These are phyloP conservation scores for Sebastes vulpes DNA, from an alignment of 2,797 vertebrate species.

Conservation along the genomic window DNA sequence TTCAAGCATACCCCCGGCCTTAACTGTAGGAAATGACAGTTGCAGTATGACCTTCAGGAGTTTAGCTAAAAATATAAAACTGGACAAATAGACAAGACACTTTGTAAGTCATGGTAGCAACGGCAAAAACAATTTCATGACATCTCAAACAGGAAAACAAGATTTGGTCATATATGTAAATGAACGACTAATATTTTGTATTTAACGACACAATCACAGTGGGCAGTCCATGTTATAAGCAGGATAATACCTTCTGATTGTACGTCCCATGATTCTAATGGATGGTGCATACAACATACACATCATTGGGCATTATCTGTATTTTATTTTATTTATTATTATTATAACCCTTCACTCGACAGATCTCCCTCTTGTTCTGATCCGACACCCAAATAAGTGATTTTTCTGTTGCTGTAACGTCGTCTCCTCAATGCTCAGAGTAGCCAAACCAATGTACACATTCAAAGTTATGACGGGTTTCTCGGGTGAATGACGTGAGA, in stretches of 20 bases:
- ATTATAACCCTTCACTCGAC: background rate
- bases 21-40: background rate
- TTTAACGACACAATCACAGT: background rate
- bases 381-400: background rate
- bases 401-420: background rate
- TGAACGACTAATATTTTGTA: background rate
- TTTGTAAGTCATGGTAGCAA: no score
- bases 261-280: background rate
- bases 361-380: background rate
- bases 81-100: background rate
- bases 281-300: background rate
- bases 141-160: background rate
- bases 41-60: background rate
- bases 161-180: background rate
- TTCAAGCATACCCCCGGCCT: background rate
- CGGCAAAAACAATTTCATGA: background rate
- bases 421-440: background rate
- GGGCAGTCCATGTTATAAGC: background rate
- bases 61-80: background rate
- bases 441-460: background rate
- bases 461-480: background rate
- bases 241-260: background rate
- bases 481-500: background rate
- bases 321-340: no score
- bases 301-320: background rate